Conservation (phyloP, 2,888 invertebrate genomes). For the Lingula anatina region DNA sequence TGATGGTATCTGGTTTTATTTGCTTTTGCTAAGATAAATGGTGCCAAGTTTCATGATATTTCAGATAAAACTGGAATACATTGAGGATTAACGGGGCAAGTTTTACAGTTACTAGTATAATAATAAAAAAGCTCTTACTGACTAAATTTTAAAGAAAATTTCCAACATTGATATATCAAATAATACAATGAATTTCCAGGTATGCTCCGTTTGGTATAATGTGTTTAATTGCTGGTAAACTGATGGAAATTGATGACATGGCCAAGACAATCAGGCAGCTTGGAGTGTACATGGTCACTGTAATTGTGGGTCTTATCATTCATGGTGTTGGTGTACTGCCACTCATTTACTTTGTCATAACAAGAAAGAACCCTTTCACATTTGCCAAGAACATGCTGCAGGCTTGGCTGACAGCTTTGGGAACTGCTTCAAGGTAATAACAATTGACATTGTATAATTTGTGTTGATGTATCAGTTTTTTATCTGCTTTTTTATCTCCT, state of each 20-base stretch:
- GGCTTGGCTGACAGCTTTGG: constrained; percentile 31
- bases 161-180: constrained; percentile 23
- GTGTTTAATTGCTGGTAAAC: constrained; percentile 65
- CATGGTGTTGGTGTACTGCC: constrained; percentile 31
- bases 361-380: constrained; percentile 27
- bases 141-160: background rate
- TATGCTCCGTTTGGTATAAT: constrained; percentile 67
- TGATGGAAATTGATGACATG: constrained; percentile 54
- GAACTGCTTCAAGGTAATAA: constrained; percentile 36
- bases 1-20: no score
- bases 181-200: constrained; percentile 51
- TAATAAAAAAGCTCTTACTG: background rate
- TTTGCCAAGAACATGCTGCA: constrained; percentile 17
- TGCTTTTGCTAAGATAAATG: background rate
- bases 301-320: constrained; percentile 21
- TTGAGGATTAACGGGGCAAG: no score
- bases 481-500: no score
- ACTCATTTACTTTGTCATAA: constrained; percentile 18
- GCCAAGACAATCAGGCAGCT: constrained; percentile 23
- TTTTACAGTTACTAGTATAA: constrained; percentile 1
- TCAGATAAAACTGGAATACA: no score
- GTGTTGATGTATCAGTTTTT: background rate
- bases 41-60: background rate
- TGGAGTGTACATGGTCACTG: constrained; percentile 28
- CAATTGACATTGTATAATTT: no score